Base-by-base conservation (phyloP, 2,113 vertebrate species). In the Butastur rufipennis region DNA sequence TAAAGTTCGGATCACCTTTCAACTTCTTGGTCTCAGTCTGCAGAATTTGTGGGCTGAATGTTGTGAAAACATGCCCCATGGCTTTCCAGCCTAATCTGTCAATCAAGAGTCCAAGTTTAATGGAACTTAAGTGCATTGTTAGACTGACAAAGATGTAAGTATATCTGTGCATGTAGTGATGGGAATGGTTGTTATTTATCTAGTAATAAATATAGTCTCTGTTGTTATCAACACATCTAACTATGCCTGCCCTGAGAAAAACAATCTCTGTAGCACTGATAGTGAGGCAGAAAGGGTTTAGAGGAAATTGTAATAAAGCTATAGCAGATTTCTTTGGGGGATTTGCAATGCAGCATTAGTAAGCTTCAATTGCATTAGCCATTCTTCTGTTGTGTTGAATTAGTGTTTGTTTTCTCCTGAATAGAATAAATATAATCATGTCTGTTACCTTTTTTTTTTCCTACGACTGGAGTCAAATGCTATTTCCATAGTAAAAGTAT, bases 241-340 rank as follows among this genome's bases (percentile, higher is more conserved):
- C 81, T 42, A 18, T 43, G 86, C 75, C 82, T 26, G 71, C 68
- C 4, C 67, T 31, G 95, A 66, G 82, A 13, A 81, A 21, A 87
- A 38, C 90, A 58, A 56, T 77, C 73, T 78, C 84, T 12, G 73
- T 15, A 18, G 53, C 85, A 3, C 53, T 22, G 78, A 61, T 42
- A 71, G 23, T 2, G 13, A 32, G 34, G 73, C 63, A 68, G 74
- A 43, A 81, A 74, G 82, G 72, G 36, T 62, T 59, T 42, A 5
- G 72, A 83, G 88, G 84, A 74, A 48, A 93, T 88, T 82, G 58
- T 90, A 63, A 94, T 93, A 81, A 94, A 97, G 95, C 95, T 86
- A 89, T 68, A 45, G 95, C 84, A 55, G 68, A n/a, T 87, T 87
- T 92, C 62, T 96, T 80, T 40, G 81, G 79, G 74, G 93, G 83